phyloP scores from a whole-genome alignment of 2,888 invertebrate genomes.

The Vanessa cardui region DNA sequence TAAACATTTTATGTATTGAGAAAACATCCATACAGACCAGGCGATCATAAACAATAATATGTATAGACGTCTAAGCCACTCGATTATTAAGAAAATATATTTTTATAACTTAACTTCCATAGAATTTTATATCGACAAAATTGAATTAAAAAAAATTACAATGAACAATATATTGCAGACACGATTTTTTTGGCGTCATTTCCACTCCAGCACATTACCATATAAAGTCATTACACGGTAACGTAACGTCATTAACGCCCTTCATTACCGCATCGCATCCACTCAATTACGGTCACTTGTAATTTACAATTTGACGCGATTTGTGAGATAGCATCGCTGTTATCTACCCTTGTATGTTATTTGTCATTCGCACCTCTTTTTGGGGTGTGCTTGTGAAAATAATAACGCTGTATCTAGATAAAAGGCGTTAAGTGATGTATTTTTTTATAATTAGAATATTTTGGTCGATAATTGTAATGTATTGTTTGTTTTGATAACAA shows the following conservation, averaged over 20 bases:
- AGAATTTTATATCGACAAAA: neutral
- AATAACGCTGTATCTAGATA: slow-evolving; percentile 18
- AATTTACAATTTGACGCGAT: slow-evolving; percentile 43
- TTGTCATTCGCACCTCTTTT: slow-evolving; percentile 38
- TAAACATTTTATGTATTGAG: too few relatives aligned
- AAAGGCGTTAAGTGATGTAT: neutral
- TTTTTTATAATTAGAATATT: too few relatives aligned
- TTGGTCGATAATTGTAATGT: too few relatives aligned
- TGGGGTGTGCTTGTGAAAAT: slow-evolving; percentile 19
- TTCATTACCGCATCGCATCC: slow-evolving; percentile 26
- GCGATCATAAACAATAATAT: too few relatives aligned
- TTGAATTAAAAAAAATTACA: neutral
- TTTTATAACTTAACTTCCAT: too few relatives aligned
- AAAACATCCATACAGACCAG: too few relatives aligned
- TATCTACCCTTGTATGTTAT: slow-evolving; percentile 35
- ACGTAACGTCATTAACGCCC: slow-evolving; percentile 5
- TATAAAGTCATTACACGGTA: slow-evolving; percentile 6
- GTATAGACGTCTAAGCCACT: too few relatives aligned
- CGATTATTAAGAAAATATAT: too few relatives aligned
- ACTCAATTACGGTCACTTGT: slow-evolving; percentile 43
- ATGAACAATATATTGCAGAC: too few relatives aligned
- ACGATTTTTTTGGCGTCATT: neutral
- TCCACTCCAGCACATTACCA: slow-evolving; percentile 6
- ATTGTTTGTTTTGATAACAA: too few relatives aligned
- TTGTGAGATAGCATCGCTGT: slow-evolving; percentile 37